Evolutionary conservation across 2,888 invertebrate species (phyloP).

Genomic region (Stenurella melanura): DNA sequence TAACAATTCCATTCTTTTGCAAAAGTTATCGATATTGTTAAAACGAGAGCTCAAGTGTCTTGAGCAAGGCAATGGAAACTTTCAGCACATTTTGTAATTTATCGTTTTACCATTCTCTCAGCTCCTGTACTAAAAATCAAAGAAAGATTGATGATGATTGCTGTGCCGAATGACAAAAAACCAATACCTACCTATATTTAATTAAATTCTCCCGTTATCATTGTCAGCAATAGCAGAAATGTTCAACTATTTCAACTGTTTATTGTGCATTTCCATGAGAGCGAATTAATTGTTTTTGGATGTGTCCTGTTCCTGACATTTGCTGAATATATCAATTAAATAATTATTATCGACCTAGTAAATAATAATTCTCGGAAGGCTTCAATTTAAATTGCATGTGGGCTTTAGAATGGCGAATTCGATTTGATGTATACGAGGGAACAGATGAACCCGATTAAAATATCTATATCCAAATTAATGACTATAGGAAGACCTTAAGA

Average conservation of each 20-base stretch:
- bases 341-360: constrained; percentile 1
- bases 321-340: not conserved
- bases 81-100: too few species aligned
- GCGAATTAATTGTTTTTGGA: constrained; percentile 19
- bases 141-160: too few species aligned
- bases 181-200: constrained; percentile 8
- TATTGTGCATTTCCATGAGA: constrained; percentile 5
- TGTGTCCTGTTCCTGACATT: not conserved
- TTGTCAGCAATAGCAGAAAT: too few species aligned
- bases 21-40: too few species aligned
- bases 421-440: not conserved
- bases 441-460: too few species aligned
- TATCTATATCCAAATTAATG: too few species aligned
- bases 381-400: not conserved
- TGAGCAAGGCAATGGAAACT: too few species aligned
- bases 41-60: too few species aligned
- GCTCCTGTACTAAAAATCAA: too few species aligned
- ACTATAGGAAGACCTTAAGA: too few species aligned
- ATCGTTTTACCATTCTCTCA: too few species aligned
- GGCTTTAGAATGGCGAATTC: not conserved
- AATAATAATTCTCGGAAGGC: not conserved
- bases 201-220: not conserved
- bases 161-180: not conserved
- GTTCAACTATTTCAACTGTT: not conserved
- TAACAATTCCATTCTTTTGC: too few species aligned